Conservation (phyloP, 2,113 vertebrate species). For the Proterorhinus semilunaris region DNA sequence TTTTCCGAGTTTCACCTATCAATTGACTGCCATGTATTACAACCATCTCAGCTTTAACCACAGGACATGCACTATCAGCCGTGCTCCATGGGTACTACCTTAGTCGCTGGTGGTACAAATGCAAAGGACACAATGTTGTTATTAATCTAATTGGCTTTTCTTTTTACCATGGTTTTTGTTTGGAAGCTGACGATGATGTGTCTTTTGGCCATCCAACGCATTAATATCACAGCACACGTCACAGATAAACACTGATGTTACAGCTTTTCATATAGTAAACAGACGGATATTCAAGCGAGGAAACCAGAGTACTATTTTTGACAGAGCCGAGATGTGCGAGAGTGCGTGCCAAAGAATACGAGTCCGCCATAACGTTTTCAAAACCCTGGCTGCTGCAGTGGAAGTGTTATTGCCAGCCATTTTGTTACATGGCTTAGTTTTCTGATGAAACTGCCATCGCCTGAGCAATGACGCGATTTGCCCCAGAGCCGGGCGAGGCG, state of each 20-base stretch:
- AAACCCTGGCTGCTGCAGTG: conserved; percentile 31
- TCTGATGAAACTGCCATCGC: conserved; percentile 56
- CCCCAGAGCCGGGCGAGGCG: conserved; percentile 50
- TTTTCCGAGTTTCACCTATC: too few species aligned
- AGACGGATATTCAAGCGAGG: conserved; percentile 34
- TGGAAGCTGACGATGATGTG: too few species aligned
- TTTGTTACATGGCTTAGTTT: conserved; percentile 46
- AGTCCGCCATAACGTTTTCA: conserved; percentile 8
- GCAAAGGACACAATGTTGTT: too few species aligned
- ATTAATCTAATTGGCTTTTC: too few species aligned
- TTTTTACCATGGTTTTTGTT: too few species aligned
- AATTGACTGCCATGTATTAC: too few species aligned
- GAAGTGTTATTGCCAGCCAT: conserved; percentile 47
- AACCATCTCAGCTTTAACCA: too few species aligned
- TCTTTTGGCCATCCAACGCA: too few species aligned
- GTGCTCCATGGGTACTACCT: too few species aligned
- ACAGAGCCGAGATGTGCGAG: neutral
- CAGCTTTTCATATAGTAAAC: neutral
- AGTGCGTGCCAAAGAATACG: neutral
- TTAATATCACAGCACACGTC: too few species aligned
- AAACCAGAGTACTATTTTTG: conserved; percentile 6
- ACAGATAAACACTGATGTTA: neutral
- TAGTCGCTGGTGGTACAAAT: too few species aligned
- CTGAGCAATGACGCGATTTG: conserved; percentile 60
- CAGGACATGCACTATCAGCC: too few species aligned